Conservation (phyloP, 2,797 vertebrate species). For the Geotrypetes seraphini region DNA sequence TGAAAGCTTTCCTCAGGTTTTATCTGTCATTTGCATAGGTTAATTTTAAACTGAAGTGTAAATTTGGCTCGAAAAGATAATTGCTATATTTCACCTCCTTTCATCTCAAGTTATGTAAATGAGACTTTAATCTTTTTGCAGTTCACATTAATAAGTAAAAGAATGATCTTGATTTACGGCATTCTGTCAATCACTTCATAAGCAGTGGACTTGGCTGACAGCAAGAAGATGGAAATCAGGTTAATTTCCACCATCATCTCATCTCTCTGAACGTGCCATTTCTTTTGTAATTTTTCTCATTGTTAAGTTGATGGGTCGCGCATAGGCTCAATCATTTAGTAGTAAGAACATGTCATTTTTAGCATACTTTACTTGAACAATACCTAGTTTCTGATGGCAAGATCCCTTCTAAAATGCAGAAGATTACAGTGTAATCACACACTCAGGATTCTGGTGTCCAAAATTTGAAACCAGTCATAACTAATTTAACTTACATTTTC, state of each 20-base stretch:
- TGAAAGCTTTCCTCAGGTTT: conserved; percentile 60
- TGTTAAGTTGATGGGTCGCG: too few relatives aligned
- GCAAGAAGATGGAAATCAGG: conserved; percentile 52
- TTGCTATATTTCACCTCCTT: conserved; percentile 81
- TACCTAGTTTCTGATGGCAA: too few relatives aligned
- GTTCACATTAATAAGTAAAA: conserved; percentile 54
- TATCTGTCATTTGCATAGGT: conserved; percentile 83
- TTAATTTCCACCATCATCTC: conserved; percentile 48
- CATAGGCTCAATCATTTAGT: too few relatives aligned
- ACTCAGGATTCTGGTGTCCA: too few relatives aligned
- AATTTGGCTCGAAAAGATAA: conserved; percentile 94
- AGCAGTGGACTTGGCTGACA: conserved; percentile 29
- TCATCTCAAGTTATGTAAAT: conserved; percentile 84
- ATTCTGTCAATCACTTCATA: conserved; percentile 60
- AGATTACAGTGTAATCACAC: too few relatives aligned
- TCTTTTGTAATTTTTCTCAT: conserved; percentile 1
- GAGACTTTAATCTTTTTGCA: conserved; percentile 63
- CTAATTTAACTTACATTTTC: too few relatives aligned
- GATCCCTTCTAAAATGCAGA: too few relatives aligned
- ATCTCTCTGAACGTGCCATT: conserved; percentile 7
- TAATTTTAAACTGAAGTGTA: conserved; percentile 90
- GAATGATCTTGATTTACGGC: conserved; percentile 63
- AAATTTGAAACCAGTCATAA: too few relatives aligned
- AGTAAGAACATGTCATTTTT: too few relatives aligned
- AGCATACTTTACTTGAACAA: too few relatives aligned